phyloP scores from a whole-genome alignment of 2,113 vertebrate species.

The Morone chrysops region DNA sequence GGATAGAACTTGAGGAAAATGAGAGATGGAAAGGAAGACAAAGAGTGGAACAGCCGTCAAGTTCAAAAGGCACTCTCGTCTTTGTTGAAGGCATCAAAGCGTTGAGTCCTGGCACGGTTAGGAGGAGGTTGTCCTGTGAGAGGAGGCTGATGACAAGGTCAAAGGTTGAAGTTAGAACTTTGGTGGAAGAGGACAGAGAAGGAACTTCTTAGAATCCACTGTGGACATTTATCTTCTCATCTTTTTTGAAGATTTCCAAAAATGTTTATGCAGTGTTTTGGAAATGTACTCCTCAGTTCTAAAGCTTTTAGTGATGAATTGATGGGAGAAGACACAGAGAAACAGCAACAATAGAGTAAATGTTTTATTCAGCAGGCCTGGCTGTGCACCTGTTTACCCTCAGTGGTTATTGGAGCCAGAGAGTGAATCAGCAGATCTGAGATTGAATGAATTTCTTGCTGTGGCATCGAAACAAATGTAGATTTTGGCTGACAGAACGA shows the following conservation, averaged over 20 bases:
- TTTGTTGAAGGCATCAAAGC: constrained; percentile 20
- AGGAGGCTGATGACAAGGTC: constrained; percentile 12
- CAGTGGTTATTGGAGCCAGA: neutral
- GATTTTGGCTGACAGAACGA: neutral
- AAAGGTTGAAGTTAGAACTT: constrained; percentile 13
- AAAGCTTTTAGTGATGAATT: neutral
- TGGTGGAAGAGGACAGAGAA: neutral
- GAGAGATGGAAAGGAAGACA: constrained; percentile 15
- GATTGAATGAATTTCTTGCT: neutral
- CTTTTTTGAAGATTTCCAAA: neutral
- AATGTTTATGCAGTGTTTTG: neutral
- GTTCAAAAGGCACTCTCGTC: constrained; percentile 16
- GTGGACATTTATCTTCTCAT: neutral
- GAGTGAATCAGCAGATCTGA: neutral
- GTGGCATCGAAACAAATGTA: constrained; percentile 12
- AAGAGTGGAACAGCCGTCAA: constrained; percentile 27
- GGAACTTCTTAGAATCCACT: neutral
- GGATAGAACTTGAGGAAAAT: neutral
- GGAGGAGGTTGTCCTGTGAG: neutral
- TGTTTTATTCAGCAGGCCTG: neutral
- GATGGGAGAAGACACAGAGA: neutral
- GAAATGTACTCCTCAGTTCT: neutral
- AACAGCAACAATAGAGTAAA: neutral
- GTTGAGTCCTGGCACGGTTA: neutral
- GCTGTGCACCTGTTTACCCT: constrained; percentile 15